Evolutionary conservation across 2,113 vertebrate genomes (phyloP), one percentile per base, ranked within the genome.

Genomic region (Siniperca knerii): DNA sequence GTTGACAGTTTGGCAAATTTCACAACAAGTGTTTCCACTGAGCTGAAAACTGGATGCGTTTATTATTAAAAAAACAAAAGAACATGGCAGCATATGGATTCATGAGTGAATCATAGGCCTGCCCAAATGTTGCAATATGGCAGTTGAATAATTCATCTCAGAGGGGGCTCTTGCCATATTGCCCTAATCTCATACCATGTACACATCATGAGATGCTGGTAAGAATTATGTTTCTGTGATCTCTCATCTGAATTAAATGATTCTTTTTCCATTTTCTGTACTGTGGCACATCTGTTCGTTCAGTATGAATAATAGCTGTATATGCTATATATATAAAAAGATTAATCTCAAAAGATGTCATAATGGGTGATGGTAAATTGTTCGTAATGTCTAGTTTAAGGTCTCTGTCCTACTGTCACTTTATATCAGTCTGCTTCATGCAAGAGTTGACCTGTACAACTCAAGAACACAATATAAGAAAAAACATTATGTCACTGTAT

Each of bases 131-230:
- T 89, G 89, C 92, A 94, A 93, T 92, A 92, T 94, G 90, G 85
- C 66, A 68, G 23, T 71, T 94, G n/a, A 94, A 93, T 95, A 92
- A 95, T 94, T 94, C 6, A 94, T 94, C 87, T 66, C 54, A 44
- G 50, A 75, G 29, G 76, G 58, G 66, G 80, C 55, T 85, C 54
- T 42, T 75, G 87, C 87, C 87, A 87, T 89, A 89, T 91, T 93
- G 85, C 77, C 67, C 69, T 52, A 74, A 86, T 83, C 80, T 82
- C 52, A 72, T 52, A 70, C 50, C 58, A 80, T 85, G 78, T 68
- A 79, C 46, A 66, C 40, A 42, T 70, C 50, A 75, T 69, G 50
- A 82, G 48, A 84, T 35, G 29, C 18, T 79, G 23, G 54, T 54
- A 70, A 77, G 54, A 61, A 82, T 35, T 15, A 46, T 65, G 11